A percentile compares a stretch with the other conserved stretches of the same genome.
Evolutionary conservation across 2,888 invertebrate genomes (phyloP).

Genomic region (Crocallis elinguaria): DNA sequence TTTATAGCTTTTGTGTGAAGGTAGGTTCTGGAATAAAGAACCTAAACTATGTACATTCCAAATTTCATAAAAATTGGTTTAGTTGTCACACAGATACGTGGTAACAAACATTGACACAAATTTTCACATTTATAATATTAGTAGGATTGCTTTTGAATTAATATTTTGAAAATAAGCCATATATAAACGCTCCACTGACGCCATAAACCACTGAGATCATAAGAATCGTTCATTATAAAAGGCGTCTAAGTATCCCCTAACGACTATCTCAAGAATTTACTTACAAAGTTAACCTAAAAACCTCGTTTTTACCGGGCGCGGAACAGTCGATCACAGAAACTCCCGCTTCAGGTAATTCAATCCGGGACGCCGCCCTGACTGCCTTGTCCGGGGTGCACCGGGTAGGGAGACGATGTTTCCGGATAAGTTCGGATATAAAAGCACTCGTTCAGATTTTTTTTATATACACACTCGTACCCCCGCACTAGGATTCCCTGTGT

Average conservation of each 20-base stretch:
- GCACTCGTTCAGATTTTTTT: background rate
- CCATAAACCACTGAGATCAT: background rate
- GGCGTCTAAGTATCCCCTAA: background rate
- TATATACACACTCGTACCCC: too few relatives aligned
- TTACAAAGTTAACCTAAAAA: constrained; percentile 16
- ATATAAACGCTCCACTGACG: background rate
- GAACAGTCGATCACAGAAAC: constrained; percentile 15
- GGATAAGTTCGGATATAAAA: background rate
- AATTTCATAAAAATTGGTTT: too few relatives aligned
- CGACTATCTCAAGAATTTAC: constrained; percentile 27
- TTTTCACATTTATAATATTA: too few relatives aligned
- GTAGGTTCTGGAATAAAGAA: too few relatives aligned
- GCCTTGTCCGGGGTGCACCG: background rate
- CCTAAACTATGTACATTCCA: too few relatives aligned
- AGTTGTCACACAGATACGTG: too few relatives aligned
- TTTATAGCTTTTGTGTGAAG: too few relatives aligned
- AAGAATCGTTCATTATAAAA: background rate
- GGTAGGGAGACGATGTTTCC: background rate
- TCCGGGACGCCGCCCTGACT: constrained; percentile 21
- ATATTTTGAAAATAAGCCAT: too few relatives aligned
- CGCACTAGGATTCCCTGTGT: too few relatives aligned
- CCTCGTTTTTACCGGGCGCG: constrained; percentile 15
- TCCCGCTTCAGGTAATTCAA: constrained; percentile 35
- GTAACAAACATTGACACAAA: too few relatives aligned
- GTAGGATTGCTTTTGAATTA: too few relatives aligned